Conservation (phyloP, 64 coral and sea anemone genomes). For the Porites australiensis region DNA sequence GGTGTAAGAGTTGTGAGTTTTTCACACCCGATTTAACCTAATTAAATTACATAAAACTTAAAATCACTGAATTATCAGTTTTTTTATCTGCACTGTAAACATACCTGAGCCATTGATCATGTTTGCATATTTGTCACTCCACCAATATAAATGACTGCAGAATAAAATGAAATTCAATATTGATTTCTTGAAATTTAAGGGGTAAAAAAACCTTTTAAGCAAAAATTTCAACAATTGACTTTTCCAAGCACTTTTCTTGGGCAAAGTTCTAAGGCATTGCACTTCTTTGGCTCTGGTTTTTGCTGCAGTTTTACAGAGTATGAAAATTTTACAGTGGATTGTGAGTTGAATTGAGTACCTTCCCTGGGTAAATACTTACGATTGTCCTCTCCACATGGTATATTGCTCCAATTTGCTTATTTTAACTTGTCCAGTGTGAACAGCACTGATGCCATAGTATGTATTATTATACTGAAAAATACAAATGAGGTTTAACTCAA, state of each 20-base stretch:
- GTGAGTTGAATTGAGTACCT: no score
- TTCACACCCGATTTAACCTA: no score
- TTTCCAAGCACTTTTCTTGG: no score
- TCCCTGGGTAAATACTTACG: conserved; percentile 43
- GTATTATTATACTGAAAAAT: conserved; percentile 80
- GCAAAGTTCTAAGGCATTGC: no score
- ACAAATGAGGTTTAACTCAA: no score
- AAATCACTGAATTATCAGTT: no score
- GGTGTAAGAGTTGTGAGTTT: no score
- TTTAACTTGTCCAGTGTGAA: conserved; percentile 80
- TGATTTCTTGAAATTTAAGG: no score
- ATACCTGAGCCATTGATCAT: conserved; percentile 95
- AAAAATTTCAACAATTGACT: background rate
- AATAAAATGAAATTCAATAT: background rate
- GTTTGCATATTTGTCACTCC: conserved; percentile 78
- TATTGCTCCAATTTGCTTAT: conserved; percentile 77
- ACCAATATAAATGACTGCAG: conserved; percentile 78
- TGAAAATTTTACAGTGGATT: no score
- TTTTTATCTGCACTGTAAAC: background rate
- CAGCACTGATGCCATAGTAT: conserved; percentile 82
- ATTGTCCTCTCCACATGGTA: conserved; percentile 84
- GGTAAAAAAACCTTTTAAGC: background rate
- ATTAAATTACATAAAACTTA: no score
- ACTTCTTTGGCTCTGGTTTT: no score
- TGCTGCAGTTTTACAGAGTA: no score